A percentile compares a stretch with the other conserved stretches of the same genome.
Conservation (phyloP, 2,113 vertebrate genomes). For the Melanocharis versteri region DNA sequence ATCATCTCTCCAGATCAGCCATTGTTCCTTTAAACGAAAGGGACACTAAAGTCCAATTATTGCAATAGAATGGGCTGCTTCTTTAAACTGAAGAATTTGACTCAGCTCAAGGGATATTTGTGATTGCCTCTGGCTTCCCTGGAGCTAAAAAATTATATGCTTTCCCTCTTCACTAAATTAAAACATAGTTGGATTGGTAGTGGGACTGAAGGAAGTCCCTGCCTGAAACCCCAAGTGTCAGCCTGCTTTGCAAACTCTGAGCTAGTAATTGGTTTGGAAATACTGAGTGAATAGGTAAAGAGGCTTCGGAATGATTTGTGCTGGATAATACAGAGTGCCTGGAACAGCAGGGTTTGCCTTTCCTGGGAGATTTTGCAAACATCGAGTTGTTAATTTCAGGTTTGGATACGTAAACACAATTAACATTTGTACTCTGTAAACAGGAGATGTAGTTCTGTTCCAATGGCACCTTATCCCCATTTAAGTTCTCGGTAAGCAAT, state of each 20-base stretch:
- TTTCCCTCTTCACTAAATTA: conserved; percentile 73
- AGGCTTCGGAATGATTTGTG: conserved; percentile 39
- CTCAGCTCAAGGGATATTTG: conserved; percentile 71
- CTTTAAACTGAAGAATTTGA: conserved; percentile 68
- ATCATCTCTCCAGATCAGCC: conserved; percentile 33
- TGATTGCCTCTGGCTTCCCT: conserved; percentile 69
- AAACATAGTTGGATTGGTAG: conserved; percentile 67
- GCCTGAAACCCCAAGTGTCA: conserved; percentile 59
- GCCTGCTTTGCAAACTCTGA: conserved; percentile 61
- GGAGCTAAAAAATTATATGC: conserved; percentile 67
- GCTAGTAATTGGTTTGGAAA: conserved; percentile 73
- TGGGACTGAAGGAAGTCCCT: conserved; percentile 63
- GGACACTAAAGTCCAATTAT: conserved; percentile 69
- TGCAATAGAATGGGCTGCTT: conserved; percentile 37
- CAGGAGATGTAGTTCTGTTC: not conserved
- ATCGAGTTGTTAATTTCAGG: not conserved
- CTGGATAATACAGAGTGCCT: not conserved
- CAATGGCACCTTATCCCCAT: not conserved
- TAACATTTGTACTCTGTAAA: conserved; percentile 4
- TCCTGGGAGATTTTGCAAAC: not conserved
- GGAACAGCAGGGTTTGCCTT: not conserved
- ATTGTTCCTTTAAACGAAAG: conserved; percentile 61
- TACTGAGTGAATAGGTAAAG: conserved; percentile 63
- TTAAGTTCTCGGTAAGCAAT: not conserved
- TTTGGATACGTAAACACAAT: not conserved